phyloP scores from a whole-genome alignment of 2,888 invertebrate species.

The Agonopterix arenella region DNA sequence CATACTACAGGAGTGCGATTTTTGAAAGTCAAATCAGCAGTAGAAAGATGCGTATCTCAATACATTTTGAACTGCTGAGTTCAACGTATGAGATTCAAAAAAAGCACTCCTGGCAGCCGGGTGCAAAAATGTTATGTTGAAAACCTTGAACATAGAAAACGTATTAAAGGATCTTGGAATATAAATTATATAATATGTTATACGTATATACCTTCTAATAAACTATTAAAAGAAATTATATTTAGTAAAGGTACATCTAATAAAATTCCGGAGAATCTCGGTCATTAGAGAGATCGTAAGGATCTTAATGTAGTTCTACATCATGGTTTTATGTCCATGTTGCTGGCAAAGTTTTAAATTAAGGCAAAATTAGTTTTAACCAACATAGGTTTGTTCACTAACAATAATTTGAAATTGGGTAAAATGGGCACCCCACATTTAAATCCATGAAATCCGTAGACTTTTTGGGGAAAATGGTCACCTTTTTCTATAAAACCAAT shows the following conservation, averaged over 20 bases:
- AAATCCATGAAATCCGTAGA: not conserved
- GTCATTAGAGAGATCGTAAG: conserved; percentile 11
- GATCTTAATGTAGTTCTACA: conserved; percentile 24
- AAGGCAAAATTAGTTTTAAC: too few species aligned
- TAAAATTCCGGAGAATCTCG: not conserved
- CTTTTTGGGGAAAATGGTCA: not conserved
- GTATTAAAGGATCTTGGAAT: not conserved
- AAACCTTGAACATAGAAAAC: not conserved
- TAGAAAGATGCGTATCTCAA: too few species aligned
- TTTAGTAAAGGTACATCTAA: not conserved
- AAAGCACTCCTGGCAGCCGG: too few species aligned
- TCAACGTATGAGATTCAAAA: too few species aligned
- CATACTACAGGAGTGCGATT: too few species aligned
- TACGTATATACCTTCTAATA: not conserved
- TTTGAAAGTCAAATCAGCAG: too few species aligned
- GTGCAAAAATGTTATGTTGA: too few species aligned
- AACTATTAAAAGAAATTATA: not conserved
- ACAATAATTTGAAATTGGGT: too few species aligned
- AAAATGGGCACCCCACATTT: not conserved
- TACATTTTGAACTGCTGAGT: too few species aligned
- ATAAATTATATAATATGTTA: not conserved
- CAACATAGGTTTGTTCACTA: too few species aligned
- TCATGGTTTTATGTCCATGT: conserved; percentile 20
- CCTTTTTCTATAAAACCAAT: too few species aligned
- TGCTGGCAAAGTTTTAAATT: too few species aligned